Percentiles rank a stretch among this genome's conserved stretches.
phyloP scores from a whole-genome alignment of 1,140 invertebrate genomes.

The Halictus rubicundus region DNA sequence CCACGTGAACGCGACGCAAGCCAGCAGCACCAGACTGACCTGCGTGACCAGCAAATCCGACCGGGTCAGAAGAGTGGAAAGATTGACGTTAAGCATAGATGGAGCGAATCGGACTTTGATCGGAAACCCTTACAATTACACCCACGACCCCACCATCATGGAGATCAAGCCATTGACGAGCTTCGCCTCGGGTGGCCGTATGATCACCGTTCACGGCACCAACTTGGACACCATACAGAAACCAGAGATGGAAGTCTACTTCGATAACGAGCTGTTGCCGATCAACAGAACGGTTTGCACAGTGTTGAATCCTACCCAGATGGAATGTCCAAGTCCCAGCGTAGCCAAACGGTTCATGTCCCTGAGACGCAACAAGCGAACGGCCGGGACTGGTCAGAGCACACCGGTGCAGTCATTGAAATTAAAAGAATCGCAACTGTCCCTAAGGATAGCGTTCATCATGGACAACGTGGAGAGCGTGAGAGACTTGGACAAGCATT shows the following conservation, averaged over 20 bases:
- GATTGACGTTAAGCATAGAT: conserved; percentile 90
- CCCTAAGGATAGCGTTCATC: conserved; percentile 91
- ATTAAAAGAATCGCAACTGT: conserved; percentile 82
- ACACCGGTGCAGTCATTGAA: conserved; percentile 64
- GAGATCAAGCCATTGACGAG: conserved; percentile 94
- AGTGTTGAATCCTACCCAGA: conserved; percentile 93
- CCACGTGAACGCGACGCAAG: conserved; percentile 92
- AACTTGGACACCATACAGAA: conserved; percentile 95
- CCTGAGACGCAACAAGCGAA: conserved; percentile 54
- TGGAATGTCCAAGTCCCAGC: conserved; percentile 97
- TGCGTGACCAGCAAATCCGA: conserved; percentile 90
- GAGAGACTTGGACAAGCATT: conserved; percentile 92
- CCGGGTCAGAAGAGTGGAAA: conserved; percentile 81
- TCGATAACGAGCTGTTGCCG: conserved; percentile 84
- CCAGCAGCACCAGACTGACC: conserved; percentile 92
- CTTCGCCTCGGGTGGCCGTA: conserved; percentile 94
- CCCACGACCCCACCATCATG: conserved; percentile 95
- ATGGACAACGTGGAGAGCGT: conserved; percentile 97
- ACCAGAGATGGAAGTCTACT: conserved; percentile 92
- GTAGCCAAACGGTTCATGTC: conserved; percentile 76
- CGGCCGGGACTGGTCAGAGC: conserved; percentile 6
- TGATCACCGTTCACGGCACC: conserved; percentile 95
- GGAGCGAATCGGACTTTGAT: conserved; percentile 88
- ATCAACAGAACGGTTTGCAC: conserved; percentile 92
- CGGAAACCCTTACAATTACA: conserved; percentile 91